Percentiles rank a stretch among this genome's conserved stretches.
phyloP scores from a whole-genome alignment of 2,888 invertebrate genomes.

The Chrysolina oricalcia region DNA sequence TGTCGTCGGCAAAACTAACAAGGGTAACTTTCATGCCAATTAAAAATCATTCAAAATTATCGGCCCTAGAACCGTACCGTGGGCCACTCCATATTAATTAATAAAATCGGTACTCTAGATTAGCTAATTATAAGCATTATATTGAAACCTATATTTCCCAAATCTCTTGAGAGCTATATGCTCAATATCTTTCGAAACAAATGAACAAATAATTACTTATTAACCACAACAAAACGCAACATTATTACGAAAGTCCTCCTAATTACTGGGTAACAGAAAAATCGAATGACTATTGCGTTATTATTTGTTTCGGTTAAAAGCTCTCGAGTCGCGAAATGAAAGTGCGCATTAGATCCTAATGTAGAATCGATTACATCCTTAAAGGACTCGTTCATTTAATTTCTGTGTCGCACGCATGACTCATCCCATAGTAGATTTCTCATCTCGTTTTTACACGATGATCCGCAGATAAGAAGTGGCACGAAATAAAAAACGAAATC shows the following conservation, averaged over 20 bases:
- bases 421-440: conserved; percentile 39
- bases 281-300: neutral
- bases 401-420: conserved; percentile 39
- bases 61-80: no score
- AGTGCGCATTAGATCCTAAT: conserved; percentile 14
- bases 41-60: no score
- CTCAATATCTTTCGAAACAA: neutral
- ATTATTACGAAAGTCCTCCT: neutral
- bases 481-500: conserved; percentile 26
- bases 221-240: neutral
- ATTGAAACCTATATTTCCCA: no score
- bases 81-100: no score
- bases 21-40: no score
- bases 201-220: neutral
- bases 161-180: no score
- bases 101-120: no score
- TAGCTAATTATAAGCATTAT: no score
- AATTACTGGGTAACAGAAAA: neutral
- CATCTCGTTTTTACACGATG: conserved; percentile 14
- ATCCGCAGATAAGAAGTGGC: conserved; percentile 29
- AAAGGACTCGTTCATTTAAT: conserved; percentile 34
- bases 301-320: neutral
- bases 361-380: conserved; percentile 10
- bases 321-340: neutral
- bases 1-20: no score